phyloP scores from a whole-genome alignment of 1,140 invertebrate species.

The Drosophila micromelanica region DNA sequence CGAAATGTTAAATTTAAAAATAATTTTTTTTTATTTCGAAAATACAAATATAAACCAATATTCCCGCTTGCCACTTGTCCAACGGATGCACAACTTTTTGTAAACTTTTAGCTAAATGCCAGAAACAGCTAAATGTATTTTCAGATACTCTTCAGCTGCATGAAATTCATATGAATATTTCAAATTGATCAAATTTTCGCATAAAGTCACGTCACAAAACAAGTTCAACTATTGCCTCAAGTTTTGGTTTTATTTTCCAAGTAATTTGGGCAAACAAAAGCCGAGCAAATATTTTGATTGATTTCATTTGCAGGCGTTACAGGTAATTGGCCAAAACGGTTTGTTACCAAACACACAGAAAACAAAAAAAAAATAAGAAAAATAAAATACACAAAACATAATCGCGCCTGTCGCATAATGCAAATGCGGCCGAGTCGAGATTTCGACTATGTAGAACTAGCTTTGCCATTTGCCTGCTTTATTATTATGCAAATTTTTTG shows the following conservation, averaged over 20 bases:
- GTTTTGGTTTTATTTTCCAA: constrained; percentile 9
- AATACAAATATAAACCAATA: no score
- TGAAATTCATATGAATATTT: constrained; percentile 57
- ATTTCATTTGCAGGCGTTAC: constrained; percentile 44
- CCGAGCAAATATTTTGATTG: constrained; percentile 62
- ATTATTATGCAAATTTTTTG: constrained; percentile 79
- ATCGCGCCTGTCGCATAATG: constrained; percentile 45
- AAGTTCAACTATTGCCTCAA: constrained; percentile 30
- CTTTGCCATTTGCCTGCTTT: constrained; percentile 47
- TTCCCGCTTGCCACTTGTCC: background rate
- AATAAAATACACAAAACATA: constrained; percentile 6
- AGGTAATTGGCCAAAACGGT: constrained; percentile 64
- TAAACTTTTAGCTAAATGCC: constrained; percentile 48
- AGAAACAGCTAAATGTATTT: constrained; percentile 23
- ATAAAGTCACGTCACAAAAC: constrained; percentile 10
- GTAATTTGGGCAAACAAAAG: constrained; percentile 48
- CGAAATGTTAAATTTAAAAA: no score
- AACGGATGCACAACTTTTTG: constrained; percentile 33
- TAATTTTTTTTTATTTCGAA: no score
- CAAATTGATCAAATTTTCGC: constrained; percentile 59
- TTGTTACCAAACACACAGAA: constrained; percentile 30
- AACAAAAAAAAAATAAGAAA: background rate
- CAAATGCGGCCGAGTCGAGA: constrained; percentile 36
- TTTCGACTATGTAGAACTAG: constrained; percentile 31
- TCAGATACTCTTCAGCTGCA: constrained; percentile 29